These are phyloP conservation scores for Oegoconia quadripuncta DNA, from an alignment of 2,888 invertebrate species.

Conservation along the genomic window DNA sequence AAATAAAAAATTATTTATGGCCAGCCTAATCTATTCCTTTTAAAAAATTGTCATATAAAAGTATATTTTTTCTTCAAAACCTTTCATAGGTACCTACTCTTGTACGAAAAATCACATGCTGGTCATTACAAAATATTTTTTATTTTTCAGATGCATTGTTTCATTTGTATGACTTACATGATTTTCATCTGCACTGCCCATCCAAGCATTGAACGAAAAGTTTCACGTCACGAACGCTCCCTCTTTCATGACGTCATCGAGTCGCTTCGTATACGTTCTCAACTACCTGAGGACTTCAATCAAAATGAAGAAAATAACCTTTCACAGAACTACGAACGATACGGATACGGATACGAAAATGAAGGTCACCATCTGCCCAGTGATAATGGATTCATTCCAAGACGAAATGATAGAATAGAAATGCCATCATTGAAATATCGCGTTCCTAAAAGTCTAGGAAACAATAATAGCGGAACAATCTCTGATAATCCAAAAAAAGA, in stretches of 20 bases:
- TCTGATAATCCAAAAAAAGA: conserved; percentile 43
- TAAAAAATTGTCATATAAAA: too few relatives aligned
- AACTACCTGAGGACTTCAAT: conserved; percentile 51
- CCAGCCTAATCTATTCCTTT: too few relatives aligned
- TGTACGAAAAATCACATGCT: too few relatives aligned
- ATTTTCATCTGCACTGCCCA: conserved; percentile 55
- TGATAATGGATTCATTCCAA: conserved; percentile 55
- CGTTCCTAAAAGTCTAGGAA: conserved; percentile 52
- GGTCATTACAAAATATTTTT: too few relatives aligned
- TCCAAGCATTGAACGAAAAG: conserved; percentile 41
- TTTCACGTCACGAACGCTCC: conserved; percentile 49
- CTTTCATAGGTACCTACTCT: too few relatives aligned
- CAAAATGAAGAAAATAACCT: conserved; percentile 59
- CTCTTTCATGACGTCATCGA: conserved; percentile 67
- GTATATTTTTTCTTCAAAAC: too few relatives aligned
- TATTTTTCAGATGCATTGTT: conserved; percentile 67
- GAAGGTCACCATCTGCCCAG: conserved; percentile 49
- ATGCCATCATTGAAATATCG: conserved; percentile 62
- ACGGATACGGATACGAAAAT: conserved; percentile 48
- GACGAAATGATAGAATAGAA: conserved; percentile 68
- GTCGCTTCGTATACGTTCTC: conserved; percentile 56
- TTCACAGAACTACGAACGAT: conserved; percentile 47
- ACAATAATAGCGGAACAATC: conserved; percentile 28
- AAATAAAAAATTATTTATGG: too few relatives aligned
- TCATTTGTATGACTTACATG: conserved; percentile 65